Percentiles rank a stretch among this genome's conserved stretches.
Evolutionary conservation across 2,888 invertebrate genomes (phyloP).

Genomic region (Eupithecia abbreviata): DNA sequence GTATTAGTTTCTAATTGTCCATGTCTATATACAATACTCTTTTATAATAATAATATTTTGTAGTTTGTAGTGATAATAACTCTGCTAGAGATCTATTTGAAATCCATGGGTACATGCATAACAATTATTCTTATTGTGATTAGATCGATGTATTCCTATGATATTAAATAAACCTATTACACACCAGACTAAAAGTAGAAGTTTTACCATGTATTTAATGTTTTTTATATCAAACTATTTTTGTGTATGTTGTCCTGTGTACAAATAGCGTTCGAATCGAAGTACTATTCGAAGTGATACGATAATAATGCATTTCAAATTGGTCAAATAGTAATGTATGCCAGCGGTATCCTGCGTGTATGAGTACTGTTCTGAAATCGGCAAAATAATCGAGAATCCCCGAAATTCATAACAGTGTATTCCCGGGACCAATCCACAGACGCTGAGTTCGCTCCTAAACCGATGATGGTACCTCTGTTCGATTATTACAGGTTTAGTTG

Average conservation of each 20-base stretch:
- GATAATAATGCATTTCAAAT: conserved; percentile 77
- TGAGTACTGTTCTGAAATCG: too few species aligned
- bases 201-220: conserved; percentile 49
- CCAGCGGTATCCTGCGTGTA: conserved; percentile 76
- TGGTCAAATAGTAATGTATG: conserved; percentile 74
- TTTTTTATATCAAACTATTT: conserved; percentile 49
- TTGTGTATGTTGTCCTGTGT: conserved; percentile 69
- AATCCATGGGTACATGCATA: conserved; percentile 30
- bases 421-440: too few species aligned
- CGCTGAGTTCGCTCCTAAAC: too few species aligned
- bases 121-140: conserved; percentile 15
- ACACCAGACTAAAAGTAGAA: conserved; percentile 72
- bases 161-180: conserved; percentile 38
- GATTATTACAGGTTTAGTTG: too few species aligned
- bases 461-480: too few species aligned
- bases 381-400: too few species aligned
- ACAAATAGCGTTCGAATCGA: conserved; percentile 71
- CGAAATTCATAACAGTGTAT: too few species aligned
- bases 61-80: conserved; percentile 9
- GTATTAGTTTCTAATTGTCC: conserved; percentile 5
- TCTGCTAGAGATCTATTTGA: conserved; percentile 12
- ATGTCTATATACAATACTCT: conserved; percentile 18
- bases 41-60: conserved; percentile 4
- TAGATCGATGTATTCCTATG: conserved; percentile 12
- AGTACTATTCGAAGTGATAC: conserved; percentile 70